A percentile compares a stretch with the other conserved stretches of the same genome.
These are phyloP conservation scores for Gobiocypris rarus DNA, from an alignment of 2,113 vertebrate species.

Conservation along the genomic window DNA sequence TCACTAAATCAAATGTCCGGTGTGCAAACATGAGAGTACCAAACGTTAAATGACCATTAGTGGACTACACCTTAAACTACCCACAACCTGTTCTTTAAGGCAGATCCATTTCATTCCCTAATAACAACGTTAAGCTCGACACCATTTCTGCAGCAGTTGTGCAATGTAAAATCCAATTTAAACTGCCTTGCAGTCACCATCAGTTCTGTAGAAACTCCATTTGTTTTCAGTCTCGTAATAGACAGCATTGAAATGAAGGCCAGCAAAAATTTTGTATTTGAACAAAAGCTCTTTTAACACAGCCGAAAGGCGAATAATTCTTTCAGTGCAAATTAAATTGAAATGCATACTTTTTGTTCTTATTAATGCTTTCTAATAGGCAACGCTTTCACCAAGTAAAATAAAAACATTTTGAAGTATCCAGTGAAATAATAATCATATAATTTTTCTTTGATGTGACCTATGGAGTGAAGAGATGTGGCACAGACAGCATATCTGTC, in stretches of 20 bases:
- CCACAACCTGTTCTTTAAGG: conserved; percentile 44
- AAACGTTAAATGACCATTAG: conserved; percentile 20
- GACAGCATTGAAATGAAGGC: conserved; percentile 41
- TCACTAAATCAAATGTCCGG: conserved; percentile 16
- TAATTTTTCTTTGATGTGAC: background rate
- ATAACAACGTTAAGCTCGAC: conserved; percentile 29
- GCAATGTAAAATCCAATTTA: conserved; percentile 53
- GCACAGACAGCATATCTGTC: background rate
- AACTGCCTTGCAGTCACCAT: conserved; percentile 57
- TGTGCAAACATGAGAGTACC: conserved; percentile 36
- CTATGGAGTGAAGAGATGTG: background rate
- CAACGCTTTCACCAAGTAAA: conserved; percentile 23
- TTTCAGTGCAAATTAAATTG: conserved; percentile 52
- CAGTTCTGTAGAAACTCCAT: conserved; percentile 46
- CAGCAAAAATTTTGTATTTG: conserved; percentile 33
- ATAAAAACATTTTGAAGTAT: conserved; percentile 23
- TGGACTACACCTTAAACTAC: conserved; percentile 25
- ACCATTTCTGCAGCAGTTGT: conserved; percentile 41
- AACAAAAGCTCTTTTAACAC: conserved; percentile 41
- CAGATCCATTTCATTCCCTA: conserved; percentile 42
- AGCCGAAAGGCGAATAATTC: conserved; percentile 16
- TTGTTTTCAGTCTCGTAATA: conserved; percentile 43
- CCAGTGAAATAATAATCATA: conserved; percentile 6
- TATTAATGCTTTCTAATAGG: conserved; percentile 27
- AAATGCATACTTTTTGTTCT: conserved; percentile 38